Evolutionary conservation across 37 sponge, comb jelly and placozoan species (phyloP), one percentile per base, ranked within the genome.

Genomic region (Hormiphora californensis): DNA sequence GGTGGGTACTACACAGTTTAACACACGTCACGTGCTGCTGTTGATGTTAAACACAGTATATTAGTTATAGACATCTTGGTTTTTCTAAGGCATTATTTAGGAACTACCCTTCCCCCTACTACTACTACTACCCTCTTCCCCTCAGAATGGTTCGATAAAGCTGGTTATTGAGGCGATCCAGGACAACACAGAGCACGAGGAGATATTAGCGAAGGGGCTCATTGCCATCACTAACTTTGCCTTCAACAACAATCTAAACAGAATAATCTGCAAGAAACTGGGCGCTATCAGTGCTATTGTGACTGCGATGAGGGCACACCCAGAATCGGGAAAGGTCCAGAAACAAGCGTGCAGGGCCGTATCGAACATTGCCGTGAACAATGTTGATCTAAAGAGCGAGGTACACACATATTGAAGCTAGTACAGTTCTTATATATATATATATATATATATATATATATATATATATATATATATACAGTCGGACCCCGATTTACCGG

Each of bases 271-370:
- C 5, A 73, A 73, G 81, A 73, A 73, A 40, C 46, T 73, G 9
- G 81, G 81, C 12, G 81, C 81, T 40, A 46, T 73, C 3, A 46
- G 43, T 22, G 81, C 81, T 15, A 73, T 73, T 40, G 81, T 73
- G 0, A 73, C 81, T 43, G 81, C 46, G 2, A 73, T 73, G 81
- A 73, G 43, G 46, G 81, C 46, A 40, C 81, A 73, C 38, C 81
- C 81, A 22, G 81, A 73, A 7, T 73, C 81, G 8, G 9, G 46
- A 5, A 73, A 73, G 25, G 81, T 73, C 0, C 81, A 73, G 81
- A 73, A 46, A 73, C 81, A 73, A 73, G 81, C 81, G 11, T 73
- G 81, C 46, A 39, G 81, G 38, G 81, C 81, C 5, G 46, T 73
- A 1, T 73, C 81, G 19, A 73, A 73, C 46, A 73, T 73, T 40